Evolutionary conservation across 2,888 invertebrate species (phyloP).

Genomic region (Cyrtodaria siliqua): DNA sequence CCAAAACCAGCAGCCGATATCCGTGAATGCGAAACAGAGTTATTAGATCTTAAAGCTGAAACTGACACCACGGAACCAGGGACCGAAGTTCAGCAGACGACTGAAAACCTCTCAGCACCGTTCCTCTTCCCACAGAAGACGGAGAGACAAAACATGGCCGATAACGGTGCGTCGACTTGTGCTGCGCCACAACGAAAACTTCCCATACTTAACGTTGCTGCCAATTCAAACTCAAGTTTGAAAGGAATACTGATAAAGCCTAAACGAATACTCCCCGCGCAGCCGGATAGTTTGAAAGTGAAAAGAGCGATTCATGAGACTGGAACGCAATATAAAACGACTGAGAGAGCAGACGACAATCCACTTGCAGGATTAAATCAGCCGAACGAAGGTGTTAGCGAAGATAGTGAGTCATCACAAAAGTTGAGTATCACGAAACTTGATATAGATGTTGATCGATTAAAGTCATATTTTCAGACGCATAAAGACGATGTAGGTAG

Average conservation of each 20-base stretch:
- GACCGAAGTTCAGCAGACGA: too few species aligned
- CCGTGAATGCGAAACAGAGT: too few species aligned
- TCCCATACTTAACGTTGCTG: conserved; percentile 42
- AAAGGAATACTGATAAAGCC: conserved; percentile 64
- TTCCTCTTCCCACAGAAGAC: too few species aligned
- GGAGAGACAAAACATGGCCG: too few species aligned
- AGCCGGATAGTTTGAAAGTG: conserved; percentile 47
- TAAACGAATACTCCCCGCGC: conserved; percentile 61
- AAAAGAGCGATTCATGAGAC: conserved; percentile 33
- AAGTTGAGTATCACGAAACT: conserved; percentile 39
- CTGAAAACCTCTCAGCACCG: too few species aligned
- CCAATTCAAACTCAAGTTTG: conserved; percentile 52
- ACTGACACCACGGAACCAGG: too few species aligned
- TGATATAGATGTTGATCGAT: conserved; percentile 50
- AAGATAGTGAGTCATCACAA: conserved; percentile 11
- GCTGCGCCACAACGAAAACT: conserved; percentile 39
- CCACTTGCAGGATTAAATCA: conserved; percentile 23
- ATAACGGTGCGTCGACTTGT: too few species aligned
- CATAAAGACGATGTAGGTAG: neutral
- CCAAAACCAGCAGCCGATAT: too few species aligned
- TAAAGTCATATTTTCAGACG: conserved; percentile 47
- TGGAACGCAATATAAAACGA: conserved; percentile 20
- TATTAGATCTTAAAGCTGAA: too few species aligned
- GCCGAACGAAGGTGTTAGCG: conserved; percentile 9
- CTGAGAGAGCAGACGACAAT: conserved; percentile 24